Percentiles rank a stretch among this genome's conserved stretches.
Conservation (phyloP, 2,797 vertebrate species). For the Sparidentex hasta region DNA sequence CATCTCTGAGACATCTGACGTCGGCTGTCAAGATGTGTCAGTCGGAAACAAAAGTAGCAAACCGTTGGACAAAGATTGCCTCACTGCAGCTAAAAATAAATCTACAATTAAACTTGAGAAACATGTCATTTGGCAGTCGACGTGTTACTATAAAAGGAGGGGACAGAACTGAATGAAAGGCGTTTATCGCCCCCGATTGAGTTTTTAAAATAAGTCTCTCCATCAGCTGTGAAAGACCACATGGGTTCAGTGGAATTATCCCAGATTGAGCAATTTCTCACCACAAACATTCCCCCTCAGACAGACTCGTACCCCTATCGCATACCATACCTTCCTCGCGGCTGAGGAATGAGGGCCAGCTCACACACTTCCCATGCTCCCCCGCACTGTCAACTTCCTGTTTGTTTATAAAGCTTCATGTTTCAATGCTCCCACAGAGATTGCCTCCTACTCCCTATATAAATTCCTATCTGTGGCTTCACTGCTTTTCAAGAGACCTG, state of each 20-base stretch:
- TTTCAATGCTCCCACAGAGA: constrained; percentile 67
- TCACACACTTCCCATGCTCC: constrained; percentile 73
- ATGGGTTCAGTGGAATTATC: constrained; percentile 14
- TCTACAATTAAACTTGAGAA: not conserved
- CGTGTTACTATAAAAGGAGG: not conserved
- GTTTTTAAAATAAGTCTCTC: constrained; percentile 10
- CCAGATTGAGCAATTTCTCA: constrained; percentile 47
- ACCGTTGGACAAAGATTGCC: not conserved
- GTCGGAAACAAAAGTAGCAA: not conserved
- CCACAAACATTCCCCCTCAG: constrained; percentile 57
- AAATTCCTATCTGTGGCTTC: constrained; percentile 1
- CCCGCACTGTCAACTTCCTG: constrained; percentile 72
- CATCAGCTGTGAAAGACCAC: constrained; percentile 22
- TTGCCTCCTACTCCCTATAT: constrained; percentile 15
- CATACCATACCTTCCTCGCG: constrained; percentile 63
- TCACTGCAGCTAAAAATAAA: constrained; percentile 1
- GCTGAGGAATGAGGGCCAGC: constrained; percentile 53
- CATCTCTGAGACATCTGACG: not conserved
- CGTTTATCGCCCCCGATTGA: constrained; percentile 29
- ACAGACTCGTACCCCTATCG: constrained; percentile 19
- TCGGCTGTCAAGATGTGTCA: not conserved
- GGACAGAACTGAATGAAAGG: not conserved
- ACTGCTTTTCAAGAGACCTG: constrained; percentile 31
- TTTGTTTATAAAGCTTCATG: constrained; percentile 71
- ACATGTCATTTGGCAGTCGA: not conserved